Evolutionary conservation across 2,113 vertebrate genomes (phyloP).

Genomic region (Corvus cornix): DNA sequence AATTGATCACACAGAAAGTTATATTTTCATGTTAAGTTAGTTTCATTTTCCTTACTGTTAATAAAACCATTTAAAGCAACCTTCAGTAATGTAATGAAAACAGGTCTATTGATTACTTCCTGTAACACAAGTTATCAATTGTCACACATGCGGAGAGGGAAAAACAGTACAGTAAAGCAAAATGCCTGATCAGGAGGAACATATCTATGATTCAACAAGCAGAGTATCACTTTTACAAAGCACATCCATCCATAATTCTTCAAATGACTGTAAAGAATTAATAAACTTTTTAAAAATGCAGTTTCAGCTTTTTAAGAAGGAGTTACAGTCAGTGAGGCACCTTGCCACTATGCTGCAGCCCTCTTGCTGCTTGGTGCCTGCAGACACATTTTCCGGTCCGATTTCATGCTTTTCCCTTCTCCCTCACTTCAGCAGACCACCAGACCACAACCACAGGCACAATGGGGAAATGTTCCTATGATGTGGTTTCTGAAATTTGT

Average conservation of each 20-base stretch:
- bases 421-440: constrained; percentile 16
- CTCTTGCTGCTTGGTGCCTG: neutral
- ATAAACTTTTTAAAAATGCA: neutral
- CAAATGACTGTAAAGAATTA: neutral
- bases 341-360: neutral
- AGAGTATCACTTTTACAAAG: neutral
- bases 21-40: neutral
- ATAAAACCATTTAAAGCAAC: neutral
- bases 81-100: neutral
- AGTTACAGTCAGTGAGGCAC: neutral
- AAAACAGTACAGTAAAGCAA: neutral
- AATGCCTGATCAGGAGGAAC: neutral
- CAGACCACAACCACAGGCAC: constrained; percentile 5
- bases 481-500: constrained; percentile 44
- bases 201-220: neutral
- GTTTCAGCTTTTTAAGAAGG: neutral
- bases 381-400: neutral
- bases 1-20: neutral
- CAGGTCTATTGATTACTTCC: neutral
- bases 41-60: neutral
- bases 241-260: neutral
- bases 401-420: constrained; percentile 10
- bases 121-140: neutral
- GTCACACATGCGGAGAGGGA: neutral
- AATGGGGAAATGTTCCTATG: neutral